Conservation (phyloP, 2,113 vertebrate species). For the Pomatorhinus ruficollis region DNA sequence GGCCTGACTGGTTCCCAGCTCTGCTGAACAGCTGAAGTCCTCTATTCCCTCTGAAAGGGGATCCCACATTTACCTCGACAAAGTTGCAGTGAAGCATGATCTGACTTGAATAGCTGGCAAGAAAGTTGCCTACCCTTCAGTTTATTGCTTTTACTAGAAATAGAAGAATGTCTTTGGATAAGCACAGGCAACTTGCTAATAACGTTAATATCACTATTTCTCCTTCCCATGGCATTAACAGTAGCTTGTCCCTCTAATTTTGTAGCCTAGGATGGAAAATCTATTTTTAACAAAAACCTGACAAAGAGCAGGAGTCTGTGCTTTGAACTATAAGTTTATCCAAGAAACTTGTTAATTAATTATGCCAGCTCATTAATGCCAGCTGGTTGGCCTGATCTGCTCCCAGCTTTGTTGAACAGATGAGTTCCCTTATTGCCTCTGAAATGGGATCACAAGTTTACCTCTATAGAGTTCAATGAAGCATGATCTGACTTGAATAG, state of each 20-base stretch:
- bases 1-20: not conserved
- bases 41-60: not conserved
- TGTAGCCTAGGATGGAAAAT: not conserved
- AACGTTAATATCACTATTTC: not conserved
- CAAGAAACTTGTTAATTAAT: not conserved
- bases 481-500: not conserved
- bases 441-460: not conserved
- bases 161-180: not conserved
- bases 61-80: not conserved
- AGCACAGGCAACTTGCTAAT: not conserved
- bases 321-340: not conserved
- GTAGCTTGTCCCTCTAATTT: not conserved
- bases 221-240: not conserved
- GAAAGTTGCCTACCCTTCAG: not conserved
- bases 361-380: not conserved
- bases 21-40: not conserved
- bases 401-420: not conserved
- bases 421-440: not conserved
- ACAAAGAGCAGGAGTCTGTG: not conserved
- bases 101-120: not conserved
- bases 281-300: not conserved
- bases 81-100: not conserved
- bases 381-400: not conserved
- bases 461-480: not conserved
- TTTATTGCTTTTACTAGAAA: not conserved